phyloP scores from a whole-genome alignment of 2,888 invertebrate species.

The Diaprepes abbreviatus region DNA sequence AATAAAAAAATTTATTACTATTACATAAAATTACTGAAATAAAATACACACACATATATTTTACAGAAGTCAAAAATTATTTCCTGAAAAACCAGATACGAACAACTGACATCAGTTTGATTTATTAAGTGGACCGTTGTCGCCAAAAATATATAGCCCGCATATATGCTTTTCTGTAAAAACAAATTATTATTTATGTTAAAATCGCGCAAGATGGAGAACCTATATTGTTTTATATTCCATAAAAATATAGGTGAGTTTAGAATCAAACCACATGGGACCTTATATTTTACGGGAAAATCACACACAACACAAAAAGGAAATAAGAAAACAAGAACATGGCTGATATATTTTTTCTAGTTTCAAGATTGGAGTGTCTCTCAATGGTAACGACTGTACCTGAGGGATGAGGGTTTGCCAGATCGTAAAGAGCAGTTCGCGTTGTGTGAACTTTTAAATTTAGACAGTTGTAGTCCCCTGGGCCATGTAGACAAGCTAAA shows the following conservation, averaged over 20 bases:
- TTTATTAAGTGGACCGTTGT: too few relatives aligned
- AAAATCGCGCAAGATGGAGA: too few relatives aligned
- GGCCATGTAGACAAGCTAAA: constrained; percentile 36
- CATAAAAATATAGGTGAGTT: background rate
- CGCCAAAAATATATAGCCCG: too few relatives aligned
- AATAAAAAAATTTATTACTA: too few relatives aligned
- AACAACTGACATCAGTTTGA: too few relatives aligned
- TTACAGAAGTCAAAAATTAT: too few relatives aligned
- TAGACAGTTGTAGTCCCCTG: constrained; percentile 55
- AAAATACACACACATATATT: too few relatives aligned
- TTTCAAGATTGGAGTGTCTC: constrained; percentile 53
- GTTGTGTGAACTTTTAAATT: constrained; percentile 57
- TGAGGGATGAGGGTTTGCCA: constrained; percentile 50
- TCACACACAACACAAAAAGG: constrained; percentile 13
- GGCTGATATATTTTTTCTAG: constrained; percentile 50
- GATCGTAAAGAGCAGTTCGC: constrained; percentile 42
- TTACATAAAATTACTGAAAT: too few relatives aligned
- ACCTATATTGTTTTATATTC: background rate
- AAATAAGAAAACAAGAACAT: constrained; percentile 15
- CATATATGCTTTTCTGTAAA: too few relatives aligned
- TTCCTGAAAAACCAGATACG: too few relatives aligned
- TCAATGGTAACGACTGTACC: constrained; percentile 53
- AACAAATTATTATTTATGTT: too few relatives aligned
- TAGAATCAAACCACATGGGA: background rate
- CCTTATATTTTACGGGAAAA: constrained; percentile 26